Conservation (phyloP, 2,113 vertebrate species). For the Eleginops maclovinus region DNA sequence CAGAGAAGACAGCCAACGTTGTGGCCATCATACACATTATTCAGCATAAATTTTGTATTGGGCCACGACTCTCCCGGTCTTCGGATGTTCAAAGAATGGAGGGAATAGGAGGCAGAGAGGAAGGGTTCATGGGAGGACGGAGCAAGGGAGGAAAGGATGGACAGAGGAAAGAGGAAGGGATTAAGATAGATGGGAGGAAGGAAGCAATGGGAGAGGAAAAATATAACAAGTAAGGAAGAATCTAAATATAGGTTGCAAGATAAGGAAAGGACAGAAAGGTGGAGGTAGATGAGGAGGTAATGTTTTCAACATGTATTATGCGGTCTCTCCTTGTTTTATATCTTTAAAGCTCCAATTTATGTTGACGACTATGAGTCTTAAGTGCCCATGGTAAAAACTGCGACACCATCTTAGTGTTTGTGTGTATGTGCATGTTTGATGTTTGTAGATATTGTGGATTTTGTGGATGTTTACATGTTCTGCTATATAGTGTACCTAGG, state of each 20-base stretch:
- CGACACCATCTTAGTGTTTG: slow-evolving; percentile 19
- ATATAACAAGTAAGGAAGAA: background rate
- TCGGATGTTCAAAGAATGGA: slow-evolving; percentile 63
- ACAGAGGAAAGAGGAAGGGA: background rate
- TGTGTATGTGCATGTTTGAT: slow-evolving; percentile 17
- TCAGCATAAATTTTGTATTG: slow-evolving; percentile 88
- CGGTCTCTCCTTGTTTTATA: slow-evolving; percentile 52
- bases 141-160: background rate
- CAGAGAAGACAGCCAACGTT: slow-evolving; percentile 77
- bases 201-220: background rate
- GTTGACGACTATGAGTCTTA: slow-evolving; percentile 35
- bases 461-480: slow-evolving; percentile 17
- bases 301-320: too few relatives aligned
- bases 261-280: background rate
- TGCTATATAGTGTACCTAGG: background rate
- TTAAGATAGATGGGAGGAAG: background rate
- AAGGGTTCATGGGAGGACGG: slow-evolving; percentile 33
- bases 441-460: slow-evolving; percentile 41
- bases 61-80: slow-evolving; percentile 70
- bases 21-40: slow-evolving; percentile 86
- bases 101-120: slow-evolving; percentile 5
- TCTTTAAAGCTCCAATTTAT: slow-evolving; percentile 51
- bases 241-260: background rate
- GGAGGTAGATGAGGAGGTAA: too few relatives aligned
- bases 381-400: slow-evolving; percentile 57